These are phyloP conservation scores for Eretmochelys imbricata DNA, from an alignment of 2,113 vertebrate genomes.

Conservation along the genomic window DNA sequence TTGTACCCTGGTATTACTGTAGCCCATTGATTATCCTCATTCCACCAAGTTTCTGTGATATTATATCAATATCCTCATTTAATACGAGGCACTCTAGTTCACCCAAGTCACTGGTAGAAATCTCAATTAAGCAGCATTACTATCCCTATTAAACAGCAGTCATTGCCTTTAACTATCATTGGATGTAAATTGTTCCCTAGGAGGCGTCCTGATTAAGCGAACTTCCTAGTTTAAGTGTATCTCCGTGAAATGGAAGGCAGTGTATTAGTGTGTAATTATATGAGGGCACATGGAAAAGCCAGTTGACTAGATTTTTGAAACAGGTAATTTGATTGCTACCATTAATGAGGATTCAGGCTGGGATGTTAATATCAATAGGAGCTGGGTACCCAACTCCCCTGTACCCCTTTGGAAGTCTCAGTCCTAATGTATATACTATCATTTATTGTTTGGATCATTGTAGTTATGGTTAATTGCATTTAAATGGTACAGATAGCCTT, in stretches of 20 bases:
- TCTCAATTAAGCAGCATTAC: constrained; percentile 71
- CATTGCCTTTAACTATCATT: constrained; percentile 74
- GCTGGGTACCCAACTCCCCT: neutral
- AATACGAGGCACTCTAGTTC: no score
- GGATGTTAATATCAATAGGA: constrained; percentile 10
- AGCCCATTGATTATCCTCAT: no score
- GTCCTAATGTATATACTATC: neutral
- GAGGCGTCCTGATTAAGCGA: constrained; percentile 64
- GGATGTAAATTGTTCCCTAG: constrained; percentile 71
- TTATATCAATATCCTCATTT: no score
- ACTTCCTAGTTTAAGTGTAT: constrained; percentile 69
- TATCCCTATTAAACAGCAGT: constrained; percentile 70
- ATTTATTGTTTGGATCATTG: neutral
- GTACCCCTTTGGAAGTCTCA: neutral
- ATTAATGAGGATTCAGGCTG: constrained; percentile 63
- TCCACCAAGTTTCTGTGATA: no score
- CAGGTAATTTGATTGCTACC: constrained; percentile 59
- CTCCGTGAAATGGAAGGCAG: constrained; percentile 63
- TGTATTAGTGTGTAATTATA: constrained; percentile 65
- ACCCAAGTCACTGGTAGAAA: constrained; percentile 7
- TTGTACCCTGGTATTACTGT: no score
- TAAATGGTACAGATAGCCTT: neutral
- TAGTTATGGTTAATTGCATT: neutral
- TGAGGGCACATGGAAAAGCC: constrained; percentile 44
- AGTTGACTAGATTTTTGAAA: constrained; percentile 65